Evolutionary conservation across 2,888 invertebrate genomes (phyloP).

Genomic region (Hirtodrosophila confusa): DNA sequence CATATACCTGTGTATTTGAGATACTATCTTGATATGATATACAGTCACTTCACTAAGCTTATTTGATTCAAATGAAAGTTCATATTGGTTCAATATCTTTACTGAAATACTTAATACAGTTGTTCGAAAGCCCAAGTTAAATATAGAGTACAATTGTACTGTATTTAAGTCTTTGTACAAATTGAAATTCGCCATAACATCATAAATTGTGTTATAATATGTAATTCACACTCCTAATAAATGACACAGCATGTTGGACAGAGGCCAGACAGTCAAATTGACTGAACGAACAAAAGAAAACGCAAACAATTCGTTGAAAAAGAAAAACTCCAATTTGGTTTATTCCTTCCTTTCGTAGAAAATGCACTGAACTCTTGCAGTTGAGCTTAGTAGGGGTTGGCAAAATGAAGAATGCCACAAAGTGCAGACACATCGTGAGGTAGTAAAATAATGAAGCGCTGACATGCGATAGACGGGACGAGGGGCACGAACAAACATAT

Average conservation of each 20-base stretch:
- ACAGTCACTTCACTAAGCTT: not conserved
- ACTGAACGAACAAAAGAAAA: slow-evolving; percentile 24
- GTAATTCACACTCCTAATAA: not conserved
- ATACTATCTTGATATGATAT: too few species aligned
- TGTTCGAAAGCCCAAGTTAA: slow-evolving; percentile 3
- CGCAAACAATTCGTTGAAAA: slow-evolving; percentile 9
- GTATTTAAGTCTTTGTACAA: not conserved
- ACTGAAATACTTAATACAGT: too few species aligned
- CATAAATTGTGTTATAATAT: not conserved
- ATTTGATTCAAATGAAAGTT: too few species aligned
- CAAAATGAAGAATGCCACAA: slow-evolving; percentile 28
- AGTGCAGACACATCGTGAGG: slow-evolving; percentile 38
- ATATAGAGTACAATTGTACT: slow-evolving; percentile 1
- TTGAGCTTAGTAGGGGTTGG: slow-evolving; percentile 42
- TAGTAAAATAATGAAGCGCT: slow-evolving; percentile 37
- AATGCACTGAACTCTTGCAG: slow-evolving; percentile 33
- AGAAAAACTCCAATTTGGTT: slow-evolving; percentile 24
- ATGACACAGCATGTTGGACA: slow-evolving; percentile 12
- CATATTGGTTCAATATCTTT: too few species aligned
- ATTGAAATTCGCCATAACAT: too few species aligned
- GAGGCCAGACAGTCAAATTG: slow-evolving; percentile 25
- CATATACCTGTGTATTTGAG: too few species aligned
- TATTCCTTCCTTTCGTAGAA: slow-evolving; percentile 14
- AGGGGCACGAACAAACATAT: slow-evolving; percentile 2
- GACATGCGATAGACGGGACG: slow-evolving; percentile 36